Evolutionary conservation across 2,888 invertebrate species (phyloP), one percentile per base, ranked within the genome.

Genomic region (Cephalotes varians): DNA sequence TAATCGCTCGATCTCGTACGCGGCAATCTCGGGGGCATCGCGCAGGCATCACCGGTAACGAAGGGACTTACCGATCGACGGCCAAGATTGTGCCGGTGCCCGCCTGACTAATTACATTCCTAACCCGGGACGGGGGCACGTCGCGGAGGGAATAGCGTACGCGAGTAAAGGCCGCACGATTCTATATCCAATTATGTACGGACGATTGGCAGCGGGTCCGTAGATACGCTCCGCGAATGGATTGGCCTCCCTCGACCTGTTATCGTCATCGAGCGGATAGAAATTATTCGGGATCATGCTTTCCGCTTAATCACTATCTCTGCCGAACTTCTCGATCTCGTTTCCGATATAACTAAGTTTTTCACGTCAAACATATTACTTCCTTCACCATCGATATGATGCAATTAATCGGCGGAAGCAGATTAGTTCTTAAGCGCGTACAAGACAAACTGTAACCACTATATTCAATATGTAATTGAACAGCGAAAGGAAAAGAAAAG

Each of bases 41-140:
- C 69, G 28, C 56, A 64, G 69, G 69, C 69, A 81, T 10, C 60
- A 65, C 71, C 85, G 81, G 87, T 87, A 91, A 90, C 90, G 90
- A 91, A 88, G 89, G 86, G 84, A 83, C 86, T 87, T 87, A 84
- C 85, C 89, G 92, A 93, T 93, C 90, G 85, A 86, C 80, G 84
- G 81, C 82, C 83, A 85, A 93, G 93, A 94, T 93, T 92, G 90
- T 83, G 83, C 85, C 87, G 85, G 49, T 73, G 88, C 90, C 88
- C 87, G 91, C 80, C 91, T 92, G 93, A 93, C 93, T 93, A 93
- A 93, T 94, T 94, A 93, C 93, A 92, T 94, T 93, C 92, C 93
- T 91, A 91, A 92, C 92, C 89, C 89, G 77, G 71, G 84, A 76
- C 72, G 87, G 74, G 71, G 83, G 80, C 72, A 80, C 49, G 81